Percentiles rank a stretch among this genome's conserved stretches.
Evolutionary conservation across 1,140 invertebrate genomes (phyloP).

Genomic region (Mya arenaria): DNA sequence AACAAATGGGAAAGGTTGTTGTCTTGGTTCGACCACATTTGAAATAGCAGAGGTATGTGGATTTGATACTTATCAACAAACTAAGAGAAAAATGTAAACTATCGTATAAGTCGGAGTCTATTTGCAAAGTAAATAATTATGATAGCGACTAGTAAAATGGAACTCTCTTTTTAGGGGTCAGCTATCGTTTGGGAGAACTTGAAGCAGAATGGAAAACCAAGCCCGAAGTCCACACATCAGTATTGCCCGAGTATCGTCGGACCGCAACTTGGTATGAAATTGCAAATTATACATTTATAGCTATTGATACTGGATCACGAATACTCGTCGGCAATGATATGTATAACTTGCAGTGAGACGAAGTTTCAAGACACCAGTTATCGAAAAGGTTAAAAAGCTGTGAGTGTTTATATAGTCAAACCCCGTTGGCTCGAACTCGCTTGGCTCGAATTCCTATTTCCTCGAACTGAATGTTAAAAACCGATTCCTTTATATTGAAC

Average conservation of each 20-base stretch:
- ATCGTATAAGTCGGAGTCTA: neutral
- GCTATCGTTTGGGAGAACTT: conserved; percentile 37
- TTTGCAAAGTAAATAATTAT: neutral
- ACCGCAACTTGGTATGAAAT: conserved; percentile 9
- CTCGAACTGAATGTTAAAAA: too few species aligned
- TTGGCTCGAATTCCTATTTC: too few species aligned
- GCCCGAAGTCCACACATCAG: neutral
- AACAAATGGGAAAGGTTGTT: neutral
- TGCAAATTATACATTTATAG: neutral
- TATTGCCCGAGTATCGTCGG: conserved; percentile 13
- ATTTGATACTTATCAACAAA: neutral
- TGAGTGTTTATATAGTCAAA: neutral
- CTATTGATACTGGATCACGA: too few species aligned
- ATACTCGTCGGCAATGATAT: neutral
- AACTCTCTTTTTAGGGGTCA: neutral
- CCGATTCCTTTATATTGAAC: too few species aligned
- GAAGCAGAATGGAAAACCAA: conserved; percentile 15
- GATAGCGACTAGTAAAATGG: neutral
- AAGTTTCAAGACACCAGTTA: neutral
- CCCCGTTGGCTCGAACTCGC: neutral
- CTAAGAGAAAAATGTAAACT: neutral
- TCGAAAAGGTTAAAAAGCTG: neutral
- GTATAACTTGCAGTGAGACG: neutral
- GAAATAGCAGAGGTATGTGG: neutral
- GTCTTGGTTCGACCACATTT: neutral